phyloP scores from a whole-genome alignment of 2,888 invertebrate genomes.

The Atethmia centrago region DNA sequence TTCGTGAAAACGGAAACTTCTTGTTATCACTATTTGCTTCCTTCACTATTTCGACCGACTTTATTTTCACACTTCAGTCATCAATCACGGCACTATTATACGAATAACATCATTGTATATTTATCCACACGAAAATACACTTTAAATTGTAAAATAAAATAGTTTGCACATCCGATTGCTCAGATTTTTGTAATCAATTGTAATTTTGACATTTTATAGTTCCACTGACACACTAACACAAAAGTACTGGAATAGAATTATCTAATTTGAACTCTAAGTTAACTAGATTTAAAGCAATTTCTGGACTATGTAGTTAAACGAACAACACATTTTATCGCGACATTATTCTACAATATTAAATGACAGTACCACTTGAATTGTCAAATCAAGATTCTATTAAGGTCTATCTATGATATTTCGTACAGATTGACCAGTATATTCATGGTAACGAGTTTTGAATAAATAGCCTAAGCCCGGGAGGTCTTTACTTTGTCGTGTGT shows the following conservation, averaged over 20 bases:
- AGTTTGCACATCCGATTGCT: constrained; percentile 17
- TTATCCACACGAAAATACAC: not conserved
- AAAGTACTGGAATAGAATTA: not conserved
- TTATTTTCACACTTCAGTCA: constrained; percentile 19
- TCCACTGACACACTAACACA: constrained; percentile 11
- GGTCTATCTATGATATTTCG: constrained; percentile 12
- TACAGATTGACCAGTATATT: not conserved
- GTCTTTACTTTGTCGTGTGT: not conserved
- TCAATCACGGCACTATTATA: constrained; percentile 4
- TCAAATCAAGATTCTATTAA: not conserved
- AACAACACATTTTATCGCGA: not conserved
- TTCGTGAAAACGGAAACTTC: constrained; percentile 29
- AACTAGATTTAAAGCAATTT: rapidly evolving
- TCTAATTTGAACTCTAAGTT: not conserved
- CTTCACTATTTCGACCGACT: not conserved
- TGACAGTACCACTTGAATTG: not conserved
- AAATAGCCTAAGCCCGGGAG: not conserved
- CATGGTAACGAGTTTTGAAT: not conserved
- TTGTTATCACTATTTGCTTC: constrained; percentile 29
- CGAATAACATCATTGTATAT: not conserved
- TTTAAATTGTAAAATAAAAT: not conserved
- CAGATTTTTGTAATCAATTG: constrained; percentile 27
- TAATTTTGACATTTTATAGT: constrained; percentile 44
- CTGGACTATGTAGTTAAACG: not conserved
- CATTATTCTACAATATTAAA: not conserved